Percentiles rank a stretch among this genome's conserved stretches.
Evolutionary conservation across 2,113 vertebrate genomes (phyloP).

Genomic region (Canis aureus): DNA sequence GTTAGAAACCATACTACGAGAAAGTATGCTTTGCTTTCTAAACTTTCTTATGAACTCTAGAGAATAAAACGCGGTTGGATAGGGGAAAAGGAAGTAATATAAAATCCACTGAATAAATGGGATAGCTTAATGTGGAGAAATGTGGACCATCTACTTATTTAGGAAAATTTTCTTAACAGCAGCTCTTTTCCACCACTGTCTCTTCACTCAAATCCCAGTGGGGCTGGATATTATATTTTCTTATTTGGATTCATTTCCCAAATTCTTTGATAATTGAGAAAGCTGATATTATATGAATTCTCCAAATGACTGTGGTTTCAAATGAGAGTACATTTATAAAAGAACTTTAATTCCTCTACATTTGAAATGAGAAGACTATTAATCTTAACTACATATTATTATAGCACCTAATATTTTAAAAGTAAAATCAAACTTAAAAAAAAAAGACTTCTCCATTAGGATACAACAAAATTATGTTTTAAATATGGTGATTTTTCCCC

Average conservation of each 20-base stretch:
- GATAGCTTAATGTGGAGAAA: neutral
- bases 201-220: slow-evolving; percentile 24
- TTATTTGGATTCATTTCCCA: slow-evolving; percentile 26
- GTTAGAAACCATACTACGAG: neutral
- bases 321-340: slow-evolving; percentile 53
- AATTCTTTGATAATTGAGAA: slow-evolving; percentile 48
- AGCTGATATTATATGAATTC: slow-evolving; percentile 48
- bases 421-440: neutral
- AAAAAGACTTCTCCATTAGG: neutral
- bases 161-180: slow-evolving; percentile 36
- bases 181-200: slow-evolving; percentile 13
- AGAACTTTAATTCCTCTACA: slow-evolving; percentile 60
- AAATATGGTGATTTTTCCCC: neutral
- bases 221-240: slow-evolving; percentile 31
- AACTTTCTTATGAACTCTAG: neutral
- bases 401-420: slow-evolving; percentile 63
- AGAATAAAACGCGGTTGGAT: neutral
- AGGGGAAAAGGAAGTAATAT: slow-evolving; percentile 49
- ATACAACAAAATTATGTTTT: slow-evolving; percentile 46
- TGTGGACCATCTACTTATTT: neutral
- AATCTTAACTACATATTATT: slow-evolving; percentile 59
- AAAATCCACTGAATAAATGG: neutral
- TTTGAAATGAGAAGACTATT: slow-evolving; percentile 48
- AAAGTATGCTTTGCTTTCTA: neutral
- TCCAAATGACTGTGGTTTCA: slow-evolving; percentile 56